Evolutionary conservation across 30 jellyfish, hydroid and myxozoan species (phyloP).

Genomic region (Phacellophora camtschatica): DNA sequence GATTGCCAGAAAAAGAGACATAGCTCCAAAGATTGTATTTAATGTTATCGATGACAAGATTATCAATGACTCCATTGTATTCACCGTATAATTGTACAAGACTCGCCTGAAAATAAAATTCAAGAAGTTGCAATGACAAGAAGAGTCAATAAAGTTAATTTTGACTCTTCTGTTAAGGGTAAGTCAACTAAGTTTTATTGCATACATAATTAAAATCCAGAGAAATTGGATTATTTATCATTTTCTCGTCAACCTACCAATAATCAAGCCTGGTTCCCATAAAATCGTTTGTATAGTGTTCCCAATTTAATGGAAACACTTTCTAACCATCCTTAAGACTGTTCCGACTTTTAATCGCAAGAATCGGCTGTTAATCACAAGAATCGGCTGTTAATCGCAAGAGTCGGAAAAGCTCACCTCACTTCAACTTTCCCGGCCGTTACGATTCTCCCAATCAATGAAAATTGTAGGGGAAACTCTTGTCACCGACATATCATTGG

Average conservation of each 20-base stretch:
- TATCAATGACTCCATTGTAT: constrained; percentile 81
- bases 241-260: too few relatives aligned
- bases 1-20: constrained; percentile 44
- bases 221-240: too few relatives aligned
- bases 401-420: background rate
- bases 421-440: background rate
- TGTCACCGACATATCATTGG: background rate
- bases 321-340: too few relatives aligned
- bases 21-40: constrained; percentile 85
- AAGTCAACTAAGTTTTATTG: too few relatives aligned
- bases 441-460: background rate
- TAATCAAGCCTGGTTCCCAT: too few relatives aligned
- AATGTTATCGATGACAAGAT: constrained; percentile 63
- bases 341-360: too few relatives aligned
- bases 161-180: too few relatives aligned
- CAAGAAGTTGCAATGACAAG: background rate
- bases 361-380: too few relatives aligned
- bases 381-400: constrained; percentile 40
- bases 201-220: too few relatives aligned
- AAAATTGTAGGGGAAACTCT: background rate
- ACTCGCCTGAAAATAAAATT: constrained; percentile 47
- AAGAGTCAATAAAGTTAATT: too few relatives aligned
- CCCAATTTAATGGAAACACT: too few relatives aligned
- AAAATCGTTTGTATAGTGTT: too few relatives aligned
- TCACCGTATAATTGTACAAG: constrained; percentile 76